Conservation (phyloP, 2,888 invertebrate genomes). For the Chrysotoxum bicinctum region DNA sequence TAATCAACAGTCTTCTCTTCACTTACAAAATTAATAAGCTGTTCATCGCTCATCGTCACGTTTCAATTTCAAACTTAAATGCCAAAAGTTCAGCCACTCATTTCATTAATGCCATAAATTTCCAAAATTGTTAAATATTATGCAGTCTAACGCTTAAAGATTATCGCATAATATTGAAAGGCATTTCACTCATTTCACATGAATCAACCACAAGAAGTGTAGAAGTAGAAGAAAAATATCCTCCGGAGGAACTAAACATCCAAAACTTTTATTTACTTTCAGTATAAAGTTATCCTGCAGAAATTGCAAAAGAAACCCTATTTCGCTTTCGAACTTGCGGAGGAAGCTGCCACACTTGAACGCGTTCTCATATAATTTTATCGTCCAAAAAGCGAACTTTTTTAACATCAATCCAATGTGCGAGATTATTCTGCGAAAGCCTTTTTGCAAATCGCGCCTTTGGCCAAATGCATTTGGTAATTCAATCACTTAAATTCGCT, state of each 20-base stretch:
- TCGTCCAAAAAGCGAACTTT: constrained; percentile 13
- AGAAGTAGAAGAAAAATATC: not conserved
- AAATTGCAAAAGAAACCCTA: not conserved
- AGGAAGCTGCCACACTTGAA: constrained; percentile 10
- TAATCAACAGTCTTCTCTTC: not conserved
- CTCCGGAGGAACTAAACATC: not conserved
- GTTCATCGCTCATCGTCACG: not conserved
- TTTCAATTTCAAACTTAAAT: not conserved
- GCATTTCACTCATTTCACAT: not conserved
- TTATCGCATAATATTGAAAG: not conserved
- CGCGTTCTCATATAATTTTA: not conserved
- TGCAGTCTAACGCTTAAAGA: constrained; percentile 7
- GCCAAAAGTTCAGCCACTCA: not conserved
- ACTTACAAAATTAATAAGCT: not conserved
- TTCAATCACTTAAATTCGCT: constrained; percentile 52
- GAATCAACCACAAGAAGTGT: not conserved
- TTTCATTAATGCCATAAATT: not conserved
- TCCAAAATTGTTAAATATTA: not conserved
- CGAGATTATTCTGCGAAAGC: constrained; percentile 23
- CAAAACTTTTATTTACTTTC: constrained; percentile 33
- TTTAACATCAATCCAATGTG: constrained; percentile 28
- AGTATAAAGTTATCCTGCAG: not conserved
- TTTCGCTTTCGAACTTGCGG: not conserved
- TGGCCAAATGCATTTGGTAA: constrained; percentile 53
- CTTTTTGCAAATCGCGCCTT: constrained; percentile 32